Percentiles rank a stretch among this genome's conserved stretches.
These are phyloP conservation scores for Tipula lateralis DNA, from an alignment of 2,888 invertebrate species.

Conservation along the genomic window DNA sequence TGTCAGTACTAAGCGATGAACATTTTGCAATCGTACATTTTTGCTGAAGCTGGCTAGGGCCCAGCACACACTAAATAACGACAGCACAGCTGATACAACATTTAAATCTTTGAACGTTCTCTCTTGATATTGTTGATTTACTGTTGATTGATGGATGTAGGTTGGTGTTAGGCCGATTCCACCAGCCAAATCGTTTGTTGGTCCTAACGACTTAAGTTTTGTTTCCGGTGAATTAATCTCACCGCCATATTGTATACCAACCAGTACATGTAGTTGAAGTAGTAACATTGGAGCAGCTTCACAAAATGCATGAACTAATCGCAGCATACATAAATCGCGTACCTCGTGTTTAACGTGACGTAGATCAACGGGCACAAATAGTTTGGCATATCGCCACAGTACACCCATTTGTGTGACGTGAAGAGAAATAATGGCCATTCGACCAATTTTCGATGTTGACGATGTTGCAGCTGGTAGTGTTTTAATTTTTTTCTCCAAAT, in stretches of 20 bases:
- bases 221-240: slow-evolving; percentile 39
- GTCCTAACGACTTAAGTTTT: slow-evolving; percentile 37
- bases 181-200: slow-evolving; percentile 32
- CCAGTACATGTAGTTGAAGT: slow-evolving; percentile 71
- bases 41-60: slow-evolving; percentile 86
- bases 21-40: slow-evolving; percentile 74
- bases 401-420: slow-evolving; percentile 68
- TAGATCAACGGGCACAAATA: slow-evolving; percentile 78
- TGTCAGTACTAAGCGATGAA: slow-evolving; percentile 75
- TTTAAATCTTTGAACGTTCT: slow-evolving; percentile 68
- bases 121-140: slow-evolving; percentile 40
- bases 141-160: slow-evolving; percentile 34
- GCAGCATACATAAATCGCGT: slow-evolving; percentile 65
- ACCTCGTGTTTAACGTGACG: slow-evolving; percentile 79
- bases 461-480: slow-evolving; percentile 14
- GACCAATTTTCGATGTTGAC: slow-evolving; percentile 33
- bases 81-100: slow-evolving; percentile 73
- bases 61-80: slow-evolving; percentile 85
- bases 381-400: slow-evolving; percentile 75
- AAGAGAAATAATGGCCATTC: slow-evolving; percentile 53
- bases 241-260: slow-evolving; percentile 46
- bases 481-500: background rate
- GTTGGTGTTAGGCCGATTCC: slow-evolving; percentile 35
- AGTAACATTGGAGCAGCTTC: slow-evolving; percentile 85
- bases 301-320: slow-evolving; percentile 81